A percentile compares a stretch with the other conserved stretches of the same genome.
Evolutionary conservation across 2,888 invertebrate species (phyloP).

Genomic region (Aspidiotus rigidus): DNA sequence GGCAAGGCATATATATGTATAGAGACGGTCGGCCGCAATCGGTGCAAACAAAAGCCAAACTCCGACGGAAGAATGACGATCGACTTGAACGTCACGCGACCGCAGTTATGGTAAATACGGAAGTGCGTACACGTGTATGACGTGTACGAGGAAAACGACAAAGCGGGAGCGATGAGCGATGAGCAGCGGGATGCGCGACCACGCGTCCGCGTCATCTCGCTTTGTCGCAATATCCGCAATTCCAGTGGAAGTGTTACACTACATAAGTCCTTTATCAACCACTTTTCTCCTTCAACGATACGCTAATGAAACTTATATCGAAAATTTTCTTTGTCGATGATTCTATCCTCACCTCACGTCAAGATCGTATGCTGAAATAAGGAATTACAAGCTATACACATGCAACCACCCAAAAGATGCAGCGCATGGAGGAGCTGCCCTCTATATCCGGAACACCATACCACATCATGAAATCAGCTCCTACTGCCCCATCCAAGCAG

Average conservation of each 20-base stretch:
- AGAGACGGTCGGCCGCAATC: not conserved
- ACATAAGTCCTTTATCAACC: no score
- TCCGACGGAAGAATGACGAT: conserved; percentile 26
- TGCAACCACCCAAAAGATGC: no score
- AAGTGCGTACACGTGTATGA: conserved; percentile 25
- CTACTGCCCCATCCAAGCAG: no score
- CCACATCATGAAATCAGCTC: no score
- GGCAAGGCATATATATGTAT: no score
- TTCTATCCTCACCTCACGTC: no score
- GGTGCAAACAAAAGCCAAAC: not conserved
- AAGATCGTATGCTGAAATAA: no score
- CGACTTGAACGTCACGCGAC: conserved; percentile 27
- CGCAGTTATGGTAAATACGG: conserved; percentile 31
- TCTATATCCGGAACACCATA: no score
- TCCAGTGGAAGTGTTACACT: conserved; percentile 3
- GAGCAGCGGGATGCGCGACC: conserved; percentile 1
- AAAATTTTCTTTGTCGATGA: not conserved
- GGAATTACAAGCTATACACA: no score
- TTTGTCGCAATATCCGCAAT: conserved; percentile 11
- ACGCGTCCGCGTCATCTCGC: not conserved
- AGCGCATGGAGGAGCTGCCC: no score
- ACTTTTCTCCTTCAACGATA: no score
- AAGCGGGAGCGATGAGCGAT: conserved; percentile 11
- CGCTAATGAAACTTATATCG: conserved; percentile 17
- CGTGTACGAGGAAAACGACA: conserved; percentile 5